Percentiles rank a stretch among this genome's conserved stretches.
Evolutionary conservation across 2,797 vertebrate species (phyloP).

Genomic region (Neosilurus hyrtlii): DNA sequence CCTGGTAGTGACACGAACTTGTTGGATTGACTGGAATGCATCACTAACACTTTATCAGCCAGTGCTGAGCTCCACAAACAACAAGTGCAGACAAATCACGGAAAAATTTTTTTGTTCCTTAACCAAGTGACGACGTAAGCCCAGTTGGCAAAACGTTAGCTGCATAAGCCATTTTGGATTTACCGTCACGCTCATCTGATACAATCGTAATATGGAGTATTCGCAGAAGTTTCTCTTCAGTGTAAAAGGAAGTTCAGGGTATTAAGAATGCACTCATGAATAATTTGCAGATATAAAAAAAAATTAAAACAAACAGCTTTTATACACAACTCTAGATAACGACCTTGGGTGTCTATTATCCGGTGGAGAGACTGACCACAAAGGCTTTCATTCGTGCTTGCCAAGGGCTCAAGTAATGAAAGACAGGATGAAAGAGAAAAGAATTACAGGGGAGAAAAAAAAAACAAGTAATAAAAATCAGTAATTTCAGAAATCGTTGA

Average conservation of each 20-base stretch:
- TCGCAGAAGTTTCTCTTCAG: no score
- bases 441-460: not conserved
- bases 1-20: no score
- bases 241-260: not conserved
- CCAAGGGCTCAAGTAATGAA: not conserved
- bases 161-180: no score
- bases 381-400: conserved; percentile 42
- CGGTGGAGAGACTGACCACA: conserved; percentile 27
- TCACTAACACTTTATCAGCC: no score
- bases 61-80: no score
- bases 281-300: not conserved
- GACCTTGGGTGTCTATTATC: conserved; percentile 39
- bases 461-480: not conserved
- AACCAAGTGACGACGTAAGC: no score
- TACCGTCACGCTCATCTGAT: no score
- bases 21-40: no score
- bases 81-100: no score
- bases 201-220: not conserved
- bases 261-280: not conserved
- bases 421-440: conserved; percentile 36
- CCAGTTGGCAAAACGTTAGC: no score
- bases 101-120: no score
- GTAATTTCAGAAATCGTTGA: not conserved
- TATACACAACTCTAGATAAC: conserved; percentile 39
- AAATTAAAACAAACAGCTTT: not conserved